These are phyloP conservation scores for Habroteleia sp. DNA, from an alignment of 2,888 invertebrate species.

Conservation along the genomic window DNA sequence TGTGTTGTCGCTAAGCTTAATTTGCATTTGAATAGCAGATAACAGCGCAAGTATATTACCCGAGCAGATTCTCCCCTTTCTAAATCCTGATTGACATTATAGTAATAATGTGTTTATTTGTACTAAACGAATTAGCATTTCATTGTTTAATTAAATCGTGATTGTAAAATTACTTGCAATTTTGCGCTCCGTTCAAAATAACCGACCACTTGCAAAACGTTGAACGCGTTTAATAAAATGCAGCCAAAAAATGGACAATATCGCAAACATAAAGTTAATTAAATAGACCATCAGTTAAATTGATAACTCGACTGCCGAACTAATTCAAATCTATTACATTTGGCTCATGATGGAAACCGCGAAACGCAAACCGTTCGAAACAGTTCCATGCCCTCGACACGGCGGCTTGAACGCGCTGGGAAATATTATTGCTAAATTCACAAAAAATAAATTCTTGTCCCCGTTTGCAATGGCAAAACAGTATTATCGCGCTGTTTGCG, in stretches of 20 bases:
- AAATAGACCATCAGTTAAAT: conserved; percentile 31
- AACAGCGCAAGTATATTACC: conserved; percentile 62
- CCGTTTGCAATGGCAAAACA: conserved; percentile 8
- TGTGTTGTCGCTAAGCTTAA: conserved; percentile 58
- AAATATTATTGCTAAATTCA: conserved; percentile 19
- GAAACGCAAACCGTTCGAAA: conserved; percentile 26
- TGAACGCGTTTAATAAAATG: too few species aligned
- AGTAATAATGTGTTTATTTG: conserved; percentile 62
- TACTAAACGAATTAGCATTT: conserved; percentile 59
- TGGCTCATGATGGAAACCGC: conserved; percentile 22
- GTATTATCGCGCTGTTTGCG: conserved; percentile 39
- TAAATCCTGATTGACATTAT: conserved; percentile 64
- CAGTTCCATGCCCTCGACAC: conserved; percentile 14
- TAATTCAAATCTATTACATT: conserved; percentile 40
- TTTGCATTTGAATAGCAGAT: conserved; percentile 62
- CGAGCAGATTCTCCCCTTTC: conserved; percentile 59
- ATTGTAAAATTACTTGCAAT: conserved; percentile 27
- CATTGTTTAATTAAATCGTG: conserved; percentile 51
- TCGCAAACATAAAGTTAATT: conserved; percentile 14
- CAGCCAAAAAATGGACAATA: too few species aligned
- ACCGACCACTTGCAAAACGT: too few species aligned
- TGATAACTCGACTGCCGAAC: conserved; percentile 27
- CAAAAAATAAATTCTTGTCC: conserved; percentile 9
- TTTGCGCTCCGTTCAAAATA: too few species aligned
- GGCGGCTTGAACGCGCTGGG: conserved; percentile 3